phyloP scores from a whole-genome alignment of 2,888 invertebrate species.

The Cataglyphis albicans region DNA sequence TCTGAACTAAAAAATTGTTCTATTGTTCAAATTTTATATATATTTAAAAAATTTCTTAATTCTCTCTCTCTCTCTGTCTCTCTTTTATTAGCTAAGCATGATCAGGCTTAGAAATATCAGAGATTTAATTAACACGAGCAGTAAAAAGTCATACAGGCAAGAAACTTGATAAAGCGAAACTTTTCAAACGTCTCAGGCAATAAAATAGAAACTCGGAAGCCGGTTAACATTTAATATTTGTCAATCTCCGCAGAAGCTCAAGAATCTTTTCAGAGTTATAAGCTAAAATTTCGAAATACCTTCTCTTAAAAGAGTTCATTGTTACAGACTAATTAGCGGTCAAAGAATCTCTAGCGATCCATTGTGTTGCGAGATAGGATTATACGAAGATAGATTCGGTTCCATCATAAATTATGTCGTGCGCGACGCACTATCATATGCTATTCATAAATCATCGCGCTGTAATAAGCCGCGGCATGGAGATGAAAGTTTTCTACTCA shows the following conservation, averaged over 20 bases:
- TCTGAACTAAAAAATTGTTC: background rate
- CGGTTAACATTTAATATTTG: background rate
- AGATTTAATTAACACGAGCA: slow-evolving; percentile 13
- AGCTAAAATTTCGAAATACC: slow-evolving; percentile 2
- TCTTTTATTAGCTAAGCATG: background rate
- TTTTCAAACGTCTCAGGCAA: slow-evolving; percentile 15
- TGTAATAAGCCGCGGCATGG: slow-evolving; percentile 44
- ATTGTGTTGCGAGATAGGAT: slow-evolving; percentile 12
- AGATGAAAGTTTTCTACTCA: slow-evolving; percentile 51
- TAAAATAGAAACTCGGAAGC: slow-evolving; percentile 23
- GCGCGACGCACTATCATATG: slow-evolving; percentile 38
- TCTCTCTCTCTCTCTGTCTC: background rate
- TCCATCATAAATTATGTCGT: slow-evolving; percentile 29
- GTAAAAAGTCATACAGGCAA: background rate
- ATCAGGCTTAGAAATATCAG: background rate
- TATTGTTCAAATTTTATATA: background rate
- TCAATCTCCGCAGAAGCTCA: slow-evolving; percentile 1
- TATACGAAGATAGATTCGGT: slow-evolving; percentile 10
- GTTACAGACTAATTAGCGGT: slow-evolving; percentile 66
- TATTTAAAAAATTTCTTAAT: background rate
- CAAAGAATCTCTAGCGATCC: background rate
- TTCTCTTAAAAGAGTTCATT: slow-evolving; percentile 49
- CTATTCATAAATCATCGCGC: slow-evolving; percentile 54
- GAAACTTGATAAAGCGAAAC: background rate
- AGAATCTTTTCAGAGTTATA: slow-evolving; percentile 5